Evolutionary conservation across 2,113 vertebrate species (phyloP).

Genomic region (Eulacestoma nigropectus): DNA sequence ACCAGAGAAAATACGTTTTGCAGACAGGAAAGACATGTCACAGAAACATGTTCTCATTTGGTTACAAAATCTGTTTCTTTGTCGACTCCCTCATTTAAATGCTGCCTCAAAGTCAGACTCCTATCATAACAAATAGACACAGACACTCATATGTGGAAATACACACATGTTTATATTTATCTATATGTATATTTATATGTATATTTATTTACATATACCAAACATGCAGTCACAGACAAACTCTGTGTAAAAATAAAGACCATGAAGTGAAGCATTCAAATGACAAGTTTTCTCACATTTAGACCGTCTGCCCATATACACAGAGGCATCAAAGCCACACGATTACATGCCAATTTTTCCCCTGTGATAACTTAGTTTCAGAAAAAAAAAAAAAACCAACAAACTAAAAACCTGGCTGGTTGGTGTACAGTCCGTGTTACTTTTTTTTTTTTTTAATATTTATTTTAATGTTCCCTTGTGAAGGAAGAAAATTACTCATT

Average conservation of each 20-base stretch:
- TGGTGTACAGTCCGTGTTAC: neutral
- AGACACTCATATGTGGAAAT: constrained; percentile 26
- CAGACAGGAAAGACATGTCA: constrained; percentile 49
- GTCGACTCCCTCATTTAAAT: constrained; percentile 54
- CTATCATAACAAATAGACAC: constrained; percentile 52
- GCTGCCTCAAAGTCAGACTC: constrained; percentile 36
- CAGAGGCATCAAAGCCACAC: neutral
- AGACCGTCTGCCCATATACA: neutral
- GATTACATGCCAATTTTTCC: neutral
- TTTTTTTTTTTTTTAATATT: neutral
- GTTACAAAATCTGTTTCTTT: constrained; percentile 58
- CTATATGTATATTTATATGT: neutral
- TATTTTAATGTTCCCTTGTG: neutral
- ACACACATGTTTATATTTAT: constrained; percentile 50
- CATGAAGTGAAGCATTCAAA: neutral
- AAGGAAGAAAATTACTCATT: constrained; percentile 3
- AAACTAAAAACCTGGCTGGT: neutral
- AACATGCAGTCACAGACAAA: neutral
- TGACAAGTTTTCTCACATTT: neutral
- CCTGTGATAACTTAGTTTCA: neutral
- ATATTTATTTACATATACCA: constrained; percentile 9
- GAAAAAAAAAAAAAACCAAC: neutral
- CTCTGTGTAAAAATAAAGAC: neutral
- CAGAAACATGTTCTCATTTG: constrained; percentile 56
- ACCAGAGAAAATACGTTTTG: constrained; percentile 41